Evolutionary conservation across 2,888 invertebrate species (phyloP), one percentile per base, ranked within the genome.

Genomic region (Scrobipalpa atriplicella): DNA sequence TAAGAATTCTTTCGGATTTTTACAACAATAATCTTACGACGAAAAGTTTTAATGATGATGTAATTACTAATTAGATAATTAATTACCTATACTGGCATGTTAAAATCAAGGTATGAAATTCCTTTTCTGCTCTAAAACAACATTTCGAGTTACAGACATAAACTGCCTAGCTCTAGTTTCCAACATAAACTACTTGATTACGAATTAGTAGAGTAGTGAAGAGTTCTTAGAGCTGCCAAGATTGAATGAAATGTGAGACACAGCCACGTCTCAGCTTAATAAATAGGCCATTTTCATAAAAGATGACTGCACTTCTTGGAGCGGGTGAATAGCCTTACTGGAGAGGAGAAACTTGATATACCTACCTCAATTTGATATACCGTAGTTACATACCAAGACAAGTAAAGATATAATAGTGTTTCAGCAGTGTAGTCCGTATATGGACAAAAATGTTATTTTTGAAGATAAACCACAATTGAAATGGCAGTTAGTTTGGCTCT

Each of bases 211-310:
- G 47, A n/a, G 16, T 16, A 7, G 16, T 16, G n/a, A n/a, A 16
- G 16, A 16, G 10, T 43, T 11, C 13, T 43, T 13, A 43, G 43
- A 43, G 43, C 16, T 47, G n/a, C 7, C 47, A 47, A 47, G 47
- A 47, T 47, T 47, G n/a, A 47, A 47, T 47, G 47, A 10, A 47
- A 47, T 16, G 47, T 47, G 47, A 47, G 47, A 47, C 47, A 47
- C n/a, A n/a, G 47, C 7, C n/a, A 47, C 11, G 66, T 64, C 6
- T 74, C 74, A 74, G 71, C 36, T 62, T 67, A 65, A 51, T 61
- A 56, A n/a, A 62, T 52, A 60, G n/a, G 36, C 29, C 61, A 16
- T 47, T 47, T 16, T 47, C 47, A 47, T 47, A 52, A 47, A 47
- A 47, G n/a, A 47, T 16, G 47, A 47, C 47, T 51, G 36, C 41